phyloP scores from a whole-genome alignment of 1,140 invertebrate species.

The Pogonognathellus flavescens region DNA sequence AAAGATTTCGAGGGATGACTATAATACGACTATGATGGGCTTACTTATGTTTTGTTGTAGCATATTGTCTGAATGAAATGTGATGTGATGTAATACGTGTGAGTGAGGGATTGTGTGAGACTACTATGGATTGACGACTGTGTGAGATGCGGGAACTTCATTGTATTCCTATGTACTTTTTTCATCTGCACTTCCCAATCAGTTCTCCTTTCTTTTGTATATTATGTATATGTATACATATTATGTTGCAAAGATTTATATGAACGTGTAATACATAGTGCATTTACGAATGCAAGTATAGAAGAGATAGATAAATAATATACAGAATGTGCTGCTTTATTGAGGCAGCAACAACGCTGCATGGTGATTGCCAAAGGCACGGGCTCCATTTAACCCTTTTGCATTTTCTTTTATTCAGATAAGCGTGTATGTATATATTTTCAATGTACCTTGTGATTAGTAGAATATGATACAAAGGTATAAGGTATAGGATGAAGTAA shows the following conservation, averaged over 20 bases:
- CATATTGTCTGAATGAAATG: too few species aligned
- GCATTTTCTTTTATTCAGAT: constrained; percentile 23
- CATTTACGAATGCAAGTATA: too few species aligned
- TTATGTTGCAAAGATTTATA: constrained; percentile 6
- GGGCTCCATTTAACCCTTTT: constrained; percentile 47
- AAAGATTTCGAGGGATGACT: background rate
- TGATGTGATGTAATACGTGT: constrained; percentile 15
- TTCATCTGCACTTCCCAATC: background rate
- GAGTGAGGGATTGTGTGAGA: constrained; percentile 34
- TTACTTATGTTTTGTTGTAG: background rate
- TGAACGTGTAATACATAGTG: background rate
- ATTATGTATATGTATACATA: background rate
- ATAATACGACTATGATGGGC: background rate
- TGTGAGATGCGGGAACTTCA: constrained; percentile 37
- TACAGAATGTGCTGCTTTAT: background rate
- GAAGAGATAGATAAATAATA: background rate
- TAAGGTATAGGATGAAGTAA: too few species aligned
- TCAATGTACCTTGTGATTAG: too few species aligned
- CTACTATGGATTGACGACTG: constrained; percentile 23
- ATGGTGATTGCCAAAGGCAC: constrained; percentile 42
- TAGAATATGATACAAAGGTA: too few species aligned
- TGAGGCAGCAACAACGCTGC: background rate
- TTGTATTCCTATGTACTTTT: constrained; percentile 8
- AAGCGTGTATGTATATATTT: background rate
- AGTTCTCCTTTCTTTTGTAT: background rate